Base-by-base conservation (phyloP, 2,113 vertebrate species). In the Nibea coibor region DNA sequence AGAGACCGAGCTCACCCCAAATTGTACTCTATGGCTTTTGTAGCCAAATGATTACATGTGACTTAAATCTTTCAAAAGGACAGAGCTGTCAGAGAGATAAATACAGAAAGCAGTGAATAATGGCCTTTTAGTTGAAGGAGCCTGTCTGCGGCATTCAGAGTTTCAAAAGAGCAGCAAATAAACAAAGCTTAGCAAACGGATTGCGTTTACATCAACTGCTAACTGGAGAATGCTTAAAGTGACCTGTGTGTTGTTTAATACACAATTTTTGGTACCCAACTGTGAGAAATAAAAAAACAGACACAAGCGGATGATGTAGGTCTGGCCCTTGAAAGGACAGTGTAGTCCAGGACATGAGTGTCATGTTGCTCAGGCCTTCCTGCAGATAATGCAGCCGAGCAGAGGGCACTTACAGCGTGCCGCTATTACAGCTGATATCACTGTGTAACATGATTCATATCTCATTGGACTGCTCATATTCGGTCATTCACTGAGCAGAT, bases 361-460 rank as follows among this genome's bases (percentile, higher is more conserved):
- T 58, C 66, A 57, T 31, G 26, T 31, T 68, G 35, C 54, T 67
- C 35, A 42, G 39, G 58, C 51, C 28, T 26, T 72, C 48, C 8
- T 56, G 26, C 9, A 35, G 50, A 31, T 69, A 35, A 58, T 12
- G 24, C 15, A 65, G 26, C 7, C n/a, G 20, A 45, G 26, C 50
- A 57, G 57, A 45, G 22, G 39, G 47, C 31, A 70, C 61, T 74
- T 65, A 22, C 67, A 68, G 6, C 17, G 8, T 9, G 28, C 75
- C 68, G 67, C 53, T 63, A n/a, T 16, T 70, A 59, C 39, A 76
- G 20, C 65, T 43, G 67, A 28, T 58, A 43, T 48, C 47, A 28
- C 71, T 1, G 17, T n/a, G 28, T 22, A 56, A 64, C 53, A 45
- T 26, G 56, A 79, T 65, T 80, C 75, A 65, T 28, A 73, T 74